Conservation (phyloP, 2,797 vertebrate species). For the Psittacula echo region DNA sequence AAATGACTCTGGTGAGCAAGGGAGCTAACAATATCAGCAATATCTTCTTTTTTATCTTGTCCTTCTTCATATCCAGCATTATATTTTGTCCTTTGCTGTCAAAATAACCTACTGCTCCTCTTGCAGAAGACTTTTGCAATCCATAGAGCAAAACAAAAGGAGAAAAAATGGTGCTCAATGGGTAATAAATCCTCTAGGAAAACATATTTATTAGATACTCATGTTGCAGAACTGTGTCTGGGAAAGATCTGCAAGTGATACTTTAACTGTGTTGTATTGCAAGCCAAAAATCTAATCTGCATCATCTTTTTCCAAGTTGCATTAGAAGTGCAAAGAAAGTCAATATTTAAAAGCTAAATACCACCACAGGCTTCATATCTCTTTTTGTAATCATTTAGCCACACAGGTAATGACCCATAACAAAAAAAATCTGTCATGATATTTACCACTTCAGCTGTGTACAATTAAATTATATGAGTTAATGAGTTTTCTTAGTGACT, state of each 20-base stretch:
- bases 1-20: not conserved
- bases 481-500: constrained; percentile 37
- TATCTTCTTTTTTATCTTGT: not conserved
- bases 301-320: constrained; percentile 18
- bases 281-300: not conserved
- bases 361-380: constrained; percentile 18
- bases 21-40: not conserved
- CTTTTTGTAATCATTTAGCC: constrained; percentile 39
- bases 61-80: not conserved
- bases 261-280: not conserved
- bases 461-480: constrained; percentile 45
- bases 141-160: not conserved
- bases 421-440: constrained; percentile 57
- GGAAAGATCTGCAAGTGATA: constrained; percentile 13
- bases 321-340: constrained; percentile 42
- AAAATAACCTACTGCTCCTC: not conserved
- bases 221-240: not conserved
- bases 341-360: constrained; percentile 56
- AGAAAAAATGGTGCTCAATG: not conserved
- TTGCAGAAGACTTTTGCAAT: constrained; percentile 5
- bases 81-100: not conserved
- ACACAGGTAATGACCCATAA: constrained; percentile 52
- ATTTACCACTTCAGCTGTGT: constrained; percentile 50
- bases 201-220: constrained; percentile 30
- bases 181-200: not conserved